phyloP scores from a whole-genome alignment of 2,797 vertebrate species.

The Siniperca undulata region DNA sequence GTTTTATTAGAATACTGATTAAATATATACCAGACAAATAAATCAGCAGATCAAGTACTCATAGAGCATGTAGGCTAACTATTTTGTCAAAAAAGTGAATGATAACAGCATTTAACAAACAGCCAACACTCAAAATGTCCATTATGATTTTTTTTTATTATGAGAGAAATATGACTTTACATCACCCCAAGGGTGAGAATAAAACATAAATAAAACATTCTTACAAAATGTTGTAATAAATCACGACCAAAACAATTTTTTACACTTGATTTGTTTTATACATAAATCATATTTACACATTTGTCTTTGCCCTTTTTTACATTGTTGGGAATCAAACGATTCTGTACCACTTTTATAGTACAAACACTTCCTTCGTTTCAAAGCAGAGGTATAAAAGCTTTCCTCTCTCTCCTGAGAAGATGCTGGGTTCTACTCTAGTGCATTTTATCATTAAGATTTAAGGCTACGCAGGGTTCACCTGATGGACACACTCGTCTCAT shows the following conservation, averaged over 20 bases:
- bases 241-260: slow-evolving; percentile 87
- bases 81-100: no score
- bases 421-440: slow-evolving; percentile 83
- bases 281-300: slow-evolving; percentile 87
- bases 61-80: no score
- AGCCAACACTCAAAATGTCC: slow-evolving; percentile 6
- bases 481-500: slow-evolving; percentile 64
- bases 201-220: slow-evolving; percentile 96
- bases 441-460: slow-evolving; percentile 82
- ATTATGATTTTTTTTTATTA: slow-evolving; percentile 84
- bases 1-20: no score
- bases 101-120: not conserved
- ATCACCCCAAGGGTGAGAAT: slow-evolving; percentile 81
- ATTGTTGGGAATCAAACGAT: slow-evolving; percentile 79
- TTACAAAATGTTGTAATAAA: slow-evolving; percentile 90
- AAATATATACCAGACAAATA: no score
- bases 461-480: slow-evolving; percentile 79
- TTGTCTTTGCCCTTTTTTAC: slow-evolving; percentile 81
- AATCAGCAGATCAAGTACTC: no score
- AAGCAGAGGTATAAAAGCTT: slow-evolving; percentile 85
- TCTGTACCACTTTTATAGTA: slow-evolving; percentile 77
- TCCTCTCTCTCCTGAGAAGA: slow-evolving; percentile 81
- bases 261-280: slow-evolving; percentile 88
- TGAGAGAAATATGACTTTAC: slow-evolving; percentile 89
- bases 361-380: slow-evolving; percentile 75